These are phyloP conservation scores for Mycalesis mineus DNA, from an alignment of 2,888 invertebrate genomes.

Conservation along the genomic window DNA sequence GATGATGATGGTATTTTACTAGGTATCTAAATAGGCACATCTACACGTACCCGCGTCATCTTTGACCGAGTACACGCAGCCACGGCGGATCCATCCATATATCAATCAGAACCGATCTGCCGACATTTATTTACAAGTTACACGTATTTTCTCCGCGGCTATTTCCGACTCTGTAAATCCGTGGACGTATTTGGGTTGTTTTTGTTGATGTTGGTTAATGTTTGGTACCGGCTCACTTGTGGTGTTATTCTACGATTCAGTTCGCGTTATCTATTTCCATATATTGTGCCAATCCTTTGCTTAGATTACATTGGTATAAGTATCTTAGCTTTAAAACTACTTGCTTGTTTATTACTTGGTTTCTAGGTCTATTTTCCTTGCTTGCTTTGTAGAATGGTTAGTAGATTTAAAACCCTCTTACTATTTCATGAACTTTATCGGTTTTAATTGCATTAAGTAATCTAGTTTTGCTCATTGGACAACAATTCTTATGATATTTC, in stretches of 20 bases:
- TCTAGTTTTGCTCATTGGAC: too few relatives aligned
- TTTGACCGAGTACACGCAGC: slow-evolving; percentile 44
- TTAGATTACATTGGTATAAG: neutral
- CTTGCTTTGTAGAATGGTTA: too few relatives aligned
- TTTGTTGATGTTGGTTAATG: slow-evolving; percentile 58
- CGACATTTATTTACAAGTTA: slow-evolving; percentile 59
- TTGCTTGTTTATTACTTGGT: too few relatives aligned
- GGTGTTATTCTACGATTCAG: slow-evolving; percentile 32
- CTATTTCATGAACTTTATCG: too few relatives aligned
- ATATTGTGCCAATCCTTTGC: slow-evolving; percentile 21
- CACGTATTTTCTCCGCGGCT: slow-evolving; percentile 52
- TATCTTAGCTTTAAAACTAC: too few relatives aligned
- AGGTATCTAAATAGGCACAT: neutral
- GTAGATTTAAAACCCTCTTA: too few relatives aligned
- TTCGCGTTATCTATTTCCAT: slow-evolving; percentile 2
- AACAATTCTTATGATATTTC: too few relatives aligned
- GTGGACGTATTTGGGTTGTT: slow-evolving; percentile 58
- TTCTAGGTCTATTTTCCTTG: too few relatives aligned
- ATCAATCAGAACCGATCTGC: slow-evolving; percentile 60
- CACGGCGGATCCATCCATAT: slow-evolving; percentile 56
- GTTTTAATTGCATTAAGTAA: too few relatives aligned
- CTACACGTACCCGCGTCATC: slow-evolving; percentile 24
- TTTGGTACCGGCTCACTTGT: slow-evolving; percentile 37
- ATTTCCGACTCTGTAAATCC: slow-evolving; percentile 59
- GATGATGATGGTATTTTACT: too few relatives aligned